Conservation (phyloP, 2,797 vertebrate genomes). For the Thripadectes ignobilis region DNA sequence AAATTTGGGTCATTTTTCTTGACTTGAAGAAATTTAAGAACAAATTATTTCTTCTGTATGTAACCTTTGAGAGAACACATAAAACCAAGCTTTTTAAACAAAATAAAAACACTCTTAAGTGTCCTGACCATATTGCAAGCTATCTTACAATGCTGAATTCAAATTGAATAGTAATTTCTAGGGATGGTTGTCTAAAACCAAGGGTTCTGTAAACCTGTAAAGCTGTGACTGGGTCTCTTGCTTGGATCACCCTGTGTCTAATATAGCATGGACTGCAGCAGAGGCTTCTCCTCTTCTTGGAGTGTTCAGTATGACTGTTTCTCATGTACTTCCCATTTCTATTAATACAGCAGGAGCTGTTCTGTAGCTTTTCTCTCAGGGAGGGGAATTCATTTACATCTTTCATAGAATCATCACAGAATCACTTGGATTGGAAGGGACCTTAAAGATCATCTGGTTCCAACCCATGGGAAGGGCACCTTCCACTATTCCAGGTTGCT, state of each 20-base stretch:
- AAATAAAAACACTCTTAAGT: neutral
- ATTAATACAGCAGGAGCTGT: neutral
- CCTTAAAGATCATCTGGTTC: neutral
- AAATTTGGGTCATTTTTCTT: neutral
- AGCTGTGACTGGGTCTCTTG: neutral
- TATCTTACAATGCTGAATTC: neutral
- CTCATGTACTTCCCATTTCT: neutral
- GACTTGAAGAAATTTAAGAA: neutral
- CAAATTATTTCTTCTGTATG: neutral
- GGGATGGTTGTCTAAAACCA: neutral
- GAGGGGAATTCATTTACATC: neutral
- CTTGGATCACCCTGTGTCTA: neutral
- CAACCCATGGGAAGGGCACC: neutral
- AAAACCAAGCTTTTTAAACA: neutral
- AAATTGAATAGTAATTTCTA: neutral
- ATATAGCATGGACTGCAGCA: neutral
- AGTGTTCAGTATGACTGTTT: neutral
- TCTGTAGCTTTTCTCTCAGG: neutral
- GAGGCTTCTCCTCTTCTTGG: neutral
- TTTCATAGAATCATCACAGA: neutral
- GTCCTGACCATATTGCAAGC: neutral
- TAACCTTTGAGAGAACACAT: neutral
- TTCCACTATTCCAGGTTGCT: neutral
- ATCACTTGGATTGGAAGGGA: neutral
- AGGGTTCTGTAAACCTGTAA: neutral